phyloP scores from a whole-genome alignment of 2,888 invertebrate genomes.

The Folsomia manolachei region DNA sequence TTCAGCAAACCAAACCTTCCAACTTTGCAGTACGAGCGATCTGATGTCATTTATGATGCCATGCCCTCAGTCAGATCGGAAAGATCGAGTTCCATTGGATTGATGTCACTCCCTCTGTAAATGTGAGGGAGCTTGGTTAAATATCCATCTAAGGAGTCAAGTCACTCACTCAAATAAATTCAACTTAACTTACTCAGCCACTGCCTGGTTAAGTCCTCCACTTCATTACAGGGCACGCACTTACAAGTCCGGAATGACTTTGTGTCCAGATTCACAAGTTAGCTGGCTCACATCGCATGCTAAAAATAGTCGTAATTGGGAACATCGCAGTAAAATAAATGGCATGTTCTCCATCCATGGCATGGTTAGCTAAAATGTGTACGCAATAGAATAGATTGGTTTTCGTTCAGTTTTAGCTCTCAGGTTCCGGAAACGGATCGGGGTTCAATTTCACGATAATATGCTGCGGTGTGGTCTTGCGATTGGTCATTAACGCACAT shows the following conservation, averaged over 20 bases:
- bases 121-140: neutral
- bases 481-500: slow-evolving; percentile 12
- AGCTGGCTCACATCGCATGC: no score
- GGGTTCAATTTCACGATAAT: slow-evolving; percentile 4
- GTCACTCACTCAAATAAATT: neutral
- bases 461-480: neutral
- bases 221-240: slow-evolving; percentile 6
- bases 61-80: no score
- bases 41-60: no score
- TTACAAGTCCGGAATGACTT: neutral
- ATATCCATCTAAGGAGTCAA: no score
- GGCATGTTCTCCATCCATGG: neutral
- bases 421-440: neutral
- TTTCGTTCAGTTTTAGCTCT: neutral
- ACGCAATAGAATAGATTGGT: neutral
- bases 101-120: no score
- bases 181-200: no score
- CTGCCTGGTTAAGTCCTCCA: neutral
- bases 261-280: neutral
- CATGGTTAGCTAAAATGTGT: no score
- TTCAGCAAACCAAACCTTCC: neutral
- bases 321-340: neutral
- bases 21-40: neutral
- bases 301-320: slow-evolving; percentile 4
- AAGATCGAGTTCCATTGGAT: neutral